A percentile compares a stretch with the other conserved stretches of the same genome.
These are phyloP conservation scores for Epizoanthus scotinus DNA, from an alignment of 92 coral and sea anemone species.

Conservation along the genomic window DNA sequence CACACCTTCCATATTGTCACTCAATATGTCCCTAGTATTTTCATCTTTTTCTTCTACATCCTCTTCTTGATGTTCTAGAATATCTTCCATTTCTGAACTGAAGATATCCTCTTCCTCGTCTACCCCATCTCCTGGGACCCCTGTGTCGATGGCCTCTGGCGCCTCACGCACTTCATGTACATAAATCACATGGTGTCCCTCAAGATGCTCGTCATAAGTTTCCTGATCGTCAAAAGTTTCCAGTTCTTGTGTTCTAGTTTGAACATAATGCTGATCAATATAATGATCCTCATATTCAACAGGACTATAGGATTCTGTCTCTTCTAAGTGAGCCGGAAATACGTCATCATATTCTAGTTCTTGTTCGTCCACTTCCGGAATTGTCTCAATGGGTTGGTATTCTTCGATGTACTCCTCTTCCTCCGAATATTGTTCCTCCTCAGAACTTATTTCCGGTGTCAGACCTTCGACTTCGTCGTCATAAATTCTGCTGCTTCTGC, in stretches of 20 bases:
- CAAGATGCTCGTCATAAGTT: slow-evolving; percentile 7
- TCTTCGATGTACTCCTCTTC: slow-evolving; percentile 61
- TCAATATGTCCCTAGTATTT: slow-evolving; percentile 8
- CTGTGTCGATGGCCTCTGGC: neutral
- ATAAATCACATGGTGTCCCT: slow-evolving; percentile 7
- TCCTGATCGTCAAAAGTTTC: slow-evolving; percentile 15
- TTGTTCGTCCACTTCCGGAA: slow-evolving; percentile 42
- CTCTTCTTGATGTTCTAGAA: slow-evolving; percentile 22
- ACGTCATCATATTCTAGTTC: slow-evolving; percentile 84
- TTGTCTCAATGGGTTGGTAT: slow-evolving; percentile 54
- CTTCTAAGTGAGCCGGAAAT: slow-evolving; percentile 82
- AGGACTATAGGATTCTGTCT: slow-evolving; percentile 20
- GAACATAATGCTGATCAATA: slow-evolving; percentile 13
- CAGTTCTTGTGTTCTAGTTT: slow-evolving; percentile 16
- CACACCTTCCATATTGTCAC: slow-evolving; percentile 24
- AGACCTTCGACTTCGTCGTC: slow-evolving; percentile 19
- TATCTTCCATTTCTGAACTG: slow-evolving; percentile 25
- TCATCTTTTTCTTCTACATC: neutral
- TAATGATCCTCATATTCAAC: slow-evolving; percentile 23
- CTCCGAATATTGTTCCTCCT: slow-evolving; percentile 33
- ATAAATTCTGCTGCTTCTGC: slow-evolving; percentile 45
- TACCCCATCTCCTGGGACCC: neutral
- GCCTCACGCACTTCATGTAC: slow-evolving; percentile 1
- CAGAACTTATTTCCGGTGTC: slow-evolving; percentile 17
- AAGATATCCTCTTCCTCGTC: slow-evolving; percentile 14